phyloP scores from a whole-genome alignment of 2,797 vertebrate species.

The Hemibagrus guttatus region DNA sequence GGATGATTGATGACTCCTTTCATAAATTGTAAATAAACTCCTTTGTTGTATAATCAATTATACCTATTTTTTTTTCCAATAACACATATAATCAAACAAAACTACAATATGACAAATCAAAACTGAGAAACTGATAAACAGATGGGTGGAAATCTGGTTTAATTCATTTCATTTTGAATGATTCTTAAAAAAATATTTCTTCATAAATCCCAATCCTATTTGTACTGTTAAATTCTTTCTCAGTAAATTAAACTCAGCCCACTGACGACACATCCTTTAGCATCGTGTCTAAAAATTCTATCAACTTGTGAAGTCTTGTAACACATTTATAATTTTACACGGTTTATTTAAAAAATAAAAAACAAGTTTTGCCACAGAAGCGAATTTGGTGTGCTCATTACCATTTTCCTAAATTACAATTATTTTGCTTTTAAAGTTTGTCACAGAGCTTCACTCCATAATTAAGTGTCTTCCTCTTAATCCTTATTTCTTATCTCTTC shows the following conservation, averaged over 20 bases:
- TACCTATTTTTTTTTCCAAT: no score
- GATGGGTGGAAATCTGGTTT: not conserved
- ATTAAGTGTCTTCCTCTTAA: not conserved
- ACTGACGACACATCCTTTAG: not conserved
- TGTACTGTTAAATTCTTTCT: not conserved
- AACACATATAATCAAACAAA: not conserved
- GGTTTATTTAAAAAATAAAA: no score
- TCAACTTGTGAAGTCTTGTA: no score
- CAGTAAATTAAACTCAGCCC: not conserved
- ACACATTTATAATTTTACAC: no score
- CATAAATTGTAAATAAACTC: not conserved
- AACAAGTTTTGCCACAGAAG: no score
- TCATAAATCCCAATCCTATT: not conserved
- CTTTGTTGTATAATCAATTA: no score
- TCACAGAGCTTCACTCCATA: not conserved
- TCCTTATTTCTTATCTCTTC: slow-evolving; percentile 5
- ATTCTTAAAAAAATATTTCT: not conserved
- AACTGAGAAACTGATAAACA: not conserved
- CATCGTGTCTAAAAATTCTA: not conserved
- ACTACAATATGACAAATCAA: not conserved
- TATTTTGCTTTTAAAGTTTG: not conserved
- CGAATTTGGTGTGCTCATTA: not conserved
- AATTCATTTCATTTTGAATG: not conserved
- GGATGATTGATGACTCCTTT: not conserved
- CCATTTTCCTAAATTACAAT: not conserved